Base-by-base conservation (phyloP, 2,113 vertebrate species). In the Anguilla rostrata region DNA sequence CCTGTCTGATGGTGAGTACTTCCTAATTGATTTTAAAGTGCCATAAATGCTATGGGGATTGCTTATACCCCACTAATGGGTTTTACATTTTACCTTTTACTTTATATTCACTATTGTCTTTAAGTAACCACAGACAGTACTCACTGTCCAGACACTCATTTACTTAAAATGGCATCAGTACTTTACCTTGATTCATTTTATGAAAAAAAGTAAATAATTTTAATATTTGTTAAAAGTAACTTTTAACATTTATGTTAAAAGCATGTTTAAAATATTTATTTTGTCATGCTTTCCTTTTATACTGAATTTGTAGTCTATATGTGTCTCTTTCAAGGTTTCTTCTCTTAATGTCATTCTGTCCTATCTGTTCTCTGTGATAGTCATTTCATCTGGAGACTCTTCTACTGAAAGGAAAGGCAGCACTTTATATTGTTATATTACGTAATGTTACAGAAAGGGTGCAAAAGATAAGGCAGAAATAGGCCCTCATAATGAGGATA, bases 1-100 rank as follows among this genome's bases (percentile, higher is more conserved):
- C 89, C 95, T 98, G 81, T 94, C 96, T 22, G 96, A 97, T 87
- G 97, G 97, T 97, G 94, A 90, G 90, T 84, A 0, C 53, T 80
- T 82, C 29, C 80, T 57, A 0, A 16, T 63, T 46, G 34, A 82
- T 39, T 66, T 40, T 22, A 63, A 41, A 18, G 34, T 82, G 71
- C 22, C 26, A 29, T 75, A 29, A 75, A 60, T 14, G 57, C 57
- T 60, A n/a, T 75, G 26, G 34, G 71, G 6, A n/a, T 71, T 71
- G 26, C 22, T 71, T 71, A 71, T n/a, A n/a, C 26, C 20, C 63
- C n/a, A 34, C 71, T 75, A 34, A 34, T 34, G 5, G 60, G 5
- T 26, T 66, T 66, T 66, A 26, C 60, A 53, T 53, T 53, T 26
- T 75, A 2, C 71, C 71, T 75, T 75, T 75, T n/a, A 34, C 7